Conservation (phyloP, 2,888 invertebrate species). For the Penaeus monodon region DNA sequence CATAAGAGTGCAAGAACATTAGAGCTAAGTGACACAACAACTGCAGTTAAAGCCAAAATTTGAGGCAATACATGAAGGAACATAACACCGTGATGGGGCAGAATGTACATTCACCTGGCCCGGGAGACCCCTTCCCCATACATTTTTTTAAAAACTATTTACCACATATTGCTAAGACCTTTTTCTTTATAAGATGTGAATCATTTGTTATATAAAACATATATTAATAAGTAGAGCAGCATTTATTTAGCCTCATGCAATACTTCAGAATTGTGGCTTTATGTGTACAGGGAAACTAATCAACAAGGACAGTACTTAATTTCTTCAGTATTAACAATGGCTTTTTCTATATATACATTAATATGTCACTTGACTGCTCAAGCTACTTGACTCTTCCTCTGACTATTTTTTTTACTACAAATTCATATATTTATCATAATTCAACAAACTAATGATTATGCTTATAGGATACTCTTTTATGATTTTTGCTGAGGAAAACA, state of each 20-base stretch:
- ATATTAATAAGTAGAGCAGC: not conserved
- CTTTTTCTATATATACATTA: conserved; percentile 36
- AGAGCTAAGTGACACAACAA: conserved; percentile 29
- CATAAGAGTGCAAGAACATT: conserved; percentile 44
- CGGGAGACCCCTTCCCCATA: too few relatives aligned
- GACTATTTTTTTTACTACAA: too few relatives aligned
- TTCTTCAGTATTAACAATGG: conserved; percentile 33
- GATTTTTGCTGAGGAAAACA: too few relatives aligned
- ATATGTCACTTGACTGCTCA: conserved; percentile 33
- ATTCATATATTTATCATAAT: too few relatives aligned
- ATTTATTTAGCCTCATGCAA: not conserved
- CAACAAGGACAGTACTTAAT: not conserved
- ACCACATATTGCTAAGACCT: too few relatives aligned
- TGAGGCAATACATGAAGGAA: conserved; percentile 14
- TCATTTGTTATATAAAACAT: too few relatives aligned
- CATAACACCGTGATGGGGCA: not conserved
- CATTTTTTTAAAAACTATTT: too few relatives aligned
- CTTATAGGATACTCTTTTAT: too few relatives aligned
- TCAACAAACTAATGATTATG: too few relatives aligned
- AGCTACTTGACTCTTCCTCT: not conserved
- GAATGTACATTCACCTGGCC: too few relatives aligned
- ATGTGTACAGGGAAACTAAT: not conserved
- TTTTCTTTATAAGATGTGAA: too few relatives aligned
- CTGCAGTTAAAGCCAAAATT: conserved; percentile 11
- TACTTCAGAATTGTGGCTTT: not conserved